A percentile compares a stretch with the other conserved stretches of the same genome.
Evolutionary conservation across 2,797 vertebrate genomes (phyloP).

Genomic region (Molossus molossus): DNA sequence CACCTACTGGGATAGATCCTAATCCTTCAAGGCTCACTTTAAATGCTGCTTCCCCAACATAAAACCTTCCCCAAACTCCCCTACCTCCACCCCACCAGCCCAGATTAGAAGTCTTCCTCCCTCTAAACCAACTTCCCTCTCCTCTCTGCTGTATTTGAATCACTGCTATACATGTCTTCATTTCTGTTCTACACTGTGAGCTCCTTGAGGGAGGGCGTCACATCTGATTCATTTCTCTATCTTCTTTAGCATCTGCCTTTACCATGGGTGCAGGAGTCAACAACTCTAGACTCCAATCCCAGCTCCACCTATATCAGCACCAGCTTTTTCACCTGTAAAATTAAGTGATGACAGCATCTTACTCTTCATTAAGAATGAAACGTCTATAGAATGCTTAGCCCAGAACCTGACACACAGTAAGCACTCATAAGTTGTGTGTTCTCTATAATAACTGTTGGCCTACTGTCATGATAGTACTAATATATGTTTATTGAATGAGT

Average conservation of each 20-base stretch:
- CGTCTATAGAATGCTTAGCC: background rate
- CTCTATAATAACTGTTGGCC: slow-evolving; percentile 21
- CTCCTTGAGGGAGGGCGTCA: background rate
- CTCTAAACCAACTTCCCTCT: background rate
- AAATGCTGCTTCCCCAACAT: background rate
- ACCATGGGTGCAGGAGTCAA: background rate
- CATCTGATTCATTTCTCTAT: background rate
- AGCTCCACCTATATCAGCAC: background rate
- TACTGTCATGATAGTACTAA: background rate
- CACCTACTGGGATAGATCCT: background rate
- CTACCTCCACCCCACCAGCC: background rate
- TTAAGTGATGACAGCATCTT: background rate
- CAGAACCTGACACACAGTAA: background rate
- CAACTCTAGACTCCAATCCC: background rate
- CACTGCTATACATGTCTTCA: background rate
- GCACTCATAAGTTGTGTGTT: background rate
- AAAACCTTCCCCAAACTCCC: background rate
- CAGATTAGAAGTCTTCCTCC: background rate
- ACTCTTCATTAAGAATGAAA: background rate
- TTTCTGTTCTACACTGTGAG: background rate
- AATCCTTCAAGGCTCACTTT: background rate
- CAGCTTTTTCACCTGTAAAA: slow-evolving; percentile 52
- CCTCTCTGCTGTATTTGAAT: background rate
- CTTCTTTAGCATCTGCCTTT: slow-evolving; percentile 19
- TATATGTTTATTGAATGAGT: background rate